Evolutionary conservation across 2,113 vertebrate species (phyloP), one percentile per base, ranked within the genome.

Genomic region (Thomomys bottae): DNA sequence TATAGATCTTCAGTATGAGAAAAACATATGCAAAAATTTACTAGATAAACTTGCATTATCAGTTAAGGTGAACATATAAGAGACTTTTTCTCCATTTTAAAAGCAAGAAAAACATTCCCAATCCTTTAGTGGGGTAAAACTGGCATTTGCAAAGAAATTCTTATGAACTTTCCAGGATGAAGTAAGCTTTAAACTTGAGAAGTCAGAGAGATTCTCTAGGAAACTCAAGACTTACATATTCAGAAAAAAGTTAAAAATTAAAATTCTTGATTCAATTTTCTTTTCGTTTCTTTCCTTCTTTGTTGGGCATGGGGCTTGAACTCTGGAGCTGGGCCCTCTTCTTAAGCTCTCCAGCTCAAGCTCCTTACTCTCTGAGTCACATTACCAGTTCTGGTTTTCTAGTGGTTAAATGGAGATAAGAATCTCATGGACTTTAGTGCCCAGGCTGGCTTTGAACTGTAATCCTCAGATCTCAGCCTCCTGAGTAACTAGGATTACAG

Each of bases 201-300:
- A 81, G 2, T 68, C 8, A 85, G 0, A 45, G 4, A 81, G 21
- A 79, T 21, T 42, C 49, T 83, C 24, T 86, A 61, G 2, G 42
- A 7, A 49, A 7, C 42, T 85, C 4, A 59, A 89, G 57, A 92
- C 28, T 0, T 38, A 32, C 17, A 40, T 18, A 59, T 20, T 45
- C 61, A 45, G 12, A 67, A 85, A 66, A 73, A 3, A 28, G 32
- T 5, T 82, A 30, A 30, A 4, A 70, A 89, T 45, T 76, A 84
- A 88, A 77, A 61, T 92, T 7, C 87, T n/a, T 80, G 5, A 42
- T 86, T 6, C 17, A 87, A 68, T 26, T 84, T 90, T 49, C 23
- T n/a, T n/a, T n/a, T n/a, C n/a, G n/a, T n/a, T n/a, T n/a, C n/a
- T n/a, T n/a, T n/a, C n/a, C n/a, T n/a, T n/a, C n/a, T n/a, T n/a